Evolutionary conservation across 2,113 vertebrate genomes (phyloP).

Genomic region (Brachyistius frenatus): DNA sequence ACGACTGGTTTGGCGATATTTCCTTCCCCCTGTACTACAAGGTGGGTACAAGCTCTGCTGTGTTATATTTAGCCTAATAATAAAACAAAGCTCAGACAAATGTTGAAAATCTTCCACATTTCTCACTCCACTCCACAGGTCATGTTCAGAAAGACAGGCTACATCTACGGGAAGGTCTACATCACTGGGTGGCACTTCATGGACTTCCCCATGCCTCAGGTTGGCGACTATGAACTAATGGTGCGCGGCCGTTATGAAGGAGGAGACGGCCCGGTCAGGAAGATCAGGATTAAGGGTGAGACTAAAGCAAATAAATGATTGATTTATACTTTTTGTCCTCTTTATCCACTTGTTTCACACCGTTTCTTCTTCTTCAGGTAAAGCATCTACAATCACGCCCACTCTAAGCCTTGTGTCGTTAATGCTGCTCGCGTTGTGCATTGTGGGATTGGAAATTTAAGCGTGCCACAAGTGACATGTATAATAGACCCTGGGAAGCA

Average conservation of each 20-base stretch:
- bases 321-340: neutral
- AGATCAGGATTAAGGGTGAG: slow-evolving; percentile 89
- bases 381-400: slow-evolving; percentile 74
- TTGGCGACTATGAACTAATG: slow-evolving; percentile 93
- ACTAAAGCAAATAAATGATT: neutral
- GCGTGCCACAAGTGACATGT: slow-evolving; percentile 68
- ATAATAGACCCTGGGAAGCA: slow-evolving; percentile 76
- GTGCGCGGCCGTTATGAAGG: slow-evolving; percentile 96
- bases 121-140: slow-evolving; percentile 80
- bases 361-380: slow-evolving; percentile 74
- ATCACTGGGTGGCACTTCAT: slow-evolving; percentile 95
- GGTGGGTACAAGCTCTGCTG: slow-evolving; percentile 45
- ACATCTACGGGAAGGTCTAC: slow-evolving; percentile 92
- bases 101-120: neutral
- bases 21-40: slow-evolving; percentile 83
- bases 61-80: neutral
- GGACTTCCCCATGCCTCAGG: slow-evolving; percentile 92
- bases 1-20: slow-evolving; percentile 85
- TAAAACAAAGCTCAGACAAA: neutral
- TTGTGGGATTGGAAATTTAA: slow-evolving; percentile 88
- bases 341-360: neutral
- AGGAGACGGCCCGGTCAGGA: slow-evolving; percentile 94
- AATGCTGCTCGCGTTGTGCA: slow-evolving; percentile 85
- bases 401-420: slow-evolving; percentile 83
- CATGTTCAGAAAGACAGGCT: slow-evolving; percentile 93